Base-by-base conservation (phyloP, 1,140 invertebrate species). In the Drosophila oshimai region DNA sequence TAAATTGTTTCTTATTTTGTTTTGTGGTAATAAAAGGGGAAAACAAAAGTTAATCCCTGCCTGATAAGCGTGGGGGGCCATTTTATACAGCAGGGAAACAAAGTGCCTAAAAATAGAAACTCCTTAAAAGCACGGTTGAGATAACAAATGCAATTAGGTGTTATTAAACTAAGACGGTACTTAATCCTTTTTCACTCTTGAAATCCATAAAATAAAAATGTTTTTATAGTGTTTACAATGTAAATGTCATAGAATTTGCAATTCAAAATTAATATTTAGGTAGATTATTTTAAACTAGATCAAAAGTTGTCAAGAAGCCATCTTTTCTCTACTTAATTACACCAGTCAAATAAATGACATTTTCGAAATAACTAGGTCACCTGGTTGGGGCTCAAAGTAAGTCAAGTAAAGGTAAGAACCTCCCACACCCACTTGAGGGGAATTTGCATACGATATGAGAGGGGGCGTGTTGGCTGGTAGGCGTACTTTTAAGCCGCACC, bases 391-490 rank as follows among this genome's bases (percentile, higher is more conserved):
- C 47, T 20, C 29, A 54, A 53, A 31, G 22, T 51, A 33, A 17
- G 18, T 15, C 20, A 12, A 20, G 13, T 31, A 34, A 29, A 47
- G 22, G 60, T 22, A 49, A 47, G 26, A 36, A 46, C 50, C 36
- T 10, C 58, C 54, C 33, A 39, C 29, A 26, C 24, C 34, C 64
- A 65, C 60, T 67, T 64, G 31, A 36, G 6, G n/a, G 12, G 6
- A 18, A 72, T 73, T 73, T 72, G 68, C 69, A 72, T 73, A 41
- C 28, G 15, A 45, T 61, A 53, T 72, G 50, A 57, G 29, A 10
- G 33, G 13, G 53, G 20, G 17, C 22, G 45, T 17, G 10, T 12
- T 13, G 5, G 6, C 13, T 50, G 49, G 26, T 20, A 33, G 31
- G 33, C 6, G 9, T 50, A 34, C 54, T 26, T 44, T 65, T 34